Evolutionary conservation across 1,140 invertebrate species (phyloP).

Genomic region (Atta cephalotes): DNA sequence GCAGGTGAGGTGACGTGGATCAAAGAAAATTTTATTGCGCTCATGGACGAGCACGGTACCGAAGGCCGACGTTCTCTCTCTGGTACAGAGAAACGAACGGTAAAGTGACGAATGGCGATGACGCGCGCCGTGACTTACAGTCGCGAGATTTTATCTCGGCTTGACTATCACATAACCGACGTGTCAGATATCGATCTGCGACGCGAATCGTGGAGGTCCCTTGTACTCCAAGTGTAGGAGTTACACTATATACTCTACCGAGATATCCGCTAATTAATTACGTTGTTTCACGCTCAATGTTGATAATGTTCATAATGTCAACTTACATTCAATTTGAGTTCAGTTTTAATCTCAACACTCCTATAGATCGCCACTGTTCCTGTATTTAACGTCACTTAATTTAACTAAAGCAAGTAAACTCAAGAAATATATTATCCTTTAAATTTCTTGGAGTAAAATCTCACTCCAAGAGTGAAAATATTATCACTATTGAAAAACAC

Average conservation of each 20-base stretch:
- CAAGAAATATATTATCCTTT: too few species aligned
- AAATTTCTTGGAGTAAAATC: too few species aligned
- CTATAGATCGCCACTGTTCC: too few species aligned
- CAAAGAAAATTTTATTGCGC: conserved; percentile 70
- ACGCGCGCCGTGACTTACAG: not conserved
- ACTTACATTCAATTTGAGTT: too few species aligned
- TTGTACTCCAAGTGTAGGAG: not conserved
- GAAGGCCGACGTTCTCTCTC: conserved; percentile 43
- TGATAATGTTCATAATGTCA: too few species aligned
- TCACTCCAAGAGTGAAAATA: too few species aligned
- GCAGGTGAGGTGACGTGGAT: conserved; percentile 67
- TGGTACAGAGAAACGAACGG: conserved; percentile 47
- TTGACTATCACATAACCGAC: conserved; percentile 43
- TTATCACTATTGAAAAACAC: too few species aligned
- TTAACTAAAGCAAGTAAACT: too few species aligned
- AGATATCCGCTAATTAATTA: conserved; percentile 15
- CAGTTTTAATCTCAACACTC: too few species aligned
- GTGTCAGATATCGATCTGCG: conserved; percentile 53
- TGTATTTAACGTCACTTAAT: too few species aligned
- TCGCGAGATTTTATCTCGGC: conserved; percentile 44
- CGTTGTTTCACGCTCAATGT: not conserved
- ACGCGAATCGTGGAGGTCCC: conserved; percentile 19
- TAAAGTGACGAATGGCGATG: conserved; percentile 47
- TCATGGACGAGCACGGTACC: conserved; percentile 66
- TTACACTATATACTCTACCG: not conserved